Evolutionary conservation across 2,113 vertebrate genomes (phyloP).

Genomic region (Chlorodrepanis virens): DNA sequence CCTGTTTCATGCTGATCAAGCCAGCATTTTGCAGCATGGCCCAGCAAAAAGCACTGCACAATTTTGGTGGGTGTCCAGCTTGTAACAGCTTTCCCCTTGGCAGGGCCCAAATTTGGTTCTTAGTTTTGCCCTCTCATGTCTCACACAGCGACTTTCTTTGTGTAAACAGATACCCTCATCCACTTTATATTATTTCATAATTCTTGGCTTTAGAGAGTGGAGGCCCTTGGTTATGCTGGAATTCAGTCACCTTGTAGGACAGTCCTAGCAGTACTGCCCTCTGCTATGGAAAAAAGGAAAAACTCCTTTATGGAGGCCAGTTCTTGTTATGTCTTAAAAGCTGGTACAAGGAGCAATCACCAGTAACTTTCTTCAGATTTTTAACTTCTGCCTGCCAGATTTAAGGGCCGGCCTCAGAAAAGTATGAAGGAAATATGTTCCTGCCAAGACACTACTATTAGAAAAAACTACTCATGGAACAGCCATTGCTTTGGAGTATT

Average conservation of each 20-base stretch:
- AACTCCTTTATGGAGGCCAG: background rate
- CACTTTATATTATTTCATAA: background rate
- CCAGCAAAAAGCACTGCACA: background rate
- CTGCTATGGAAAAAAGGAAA: background rate
- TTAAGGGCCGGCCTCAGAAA: background rate
- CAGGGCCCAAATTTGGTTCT: background rate
- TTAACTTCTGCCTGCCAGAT: background rate
- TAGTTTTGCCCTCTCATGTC: background rate
- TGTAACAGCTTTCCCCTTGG: background rate
- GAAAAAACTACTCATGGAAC: background rate
- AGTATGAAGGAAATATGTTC: background rate
- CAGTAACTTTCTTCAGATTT: background rate
- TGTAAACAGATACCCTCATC: background rate
- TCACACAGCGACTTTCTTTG: background rate
- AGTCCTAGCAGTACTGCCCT: background rate
- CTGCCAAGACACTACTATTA: background rate
- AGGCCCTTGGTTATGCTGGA: background rate
- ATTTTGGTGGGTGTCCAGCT: background rate
- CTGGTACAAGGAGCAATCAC: background rate
- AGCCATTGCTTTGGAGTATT: background rate
- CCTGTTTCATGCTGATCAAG: background rate
- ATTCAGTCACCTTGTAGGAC: background rate
- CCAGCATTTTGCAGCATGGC: background rate
- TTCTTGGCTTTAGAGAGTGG: background rate
- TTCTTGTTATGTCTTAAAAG: background rate